Base-by-base conservation (phyloP, 2,113 vertebrate genomes). In the Ptilorrhoa leucosticta region DNA sequence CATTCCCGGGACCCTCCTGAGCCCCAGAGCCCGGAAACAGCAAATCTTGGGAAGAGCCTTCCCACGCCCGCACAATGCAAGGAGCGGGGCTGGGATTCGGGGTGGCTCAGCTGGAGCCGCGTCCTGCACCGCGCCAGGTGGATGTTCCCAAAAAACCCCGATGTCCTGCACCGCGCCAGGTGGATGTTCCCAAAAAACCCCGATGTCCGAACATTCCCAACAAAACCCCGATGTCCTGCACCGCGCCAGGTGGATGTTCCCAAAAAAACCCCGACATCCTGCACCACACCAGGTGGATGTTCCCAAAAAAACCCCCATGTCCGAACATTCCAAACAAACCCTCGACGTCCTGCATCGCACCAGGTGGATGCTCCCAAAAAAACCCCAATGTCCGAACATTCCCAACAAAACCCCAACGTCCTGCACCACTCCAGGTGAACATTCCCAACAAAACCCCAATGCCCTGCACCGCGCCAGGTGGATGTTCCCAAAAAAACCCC, bases 1-100 rank as follows among this genome's bases (percentile, higher is more conserved):
- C 83, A 73, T 73, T 87, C 69, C 77, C 2, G 33, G 80, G 83
- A 70, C 21, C 54, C 15, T 54, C 48, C 68, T 73, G 44, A 94
- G 77, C 57, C 68, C 81, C 68, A 81, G 1, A 0, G 5, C 16
- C 81, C 2, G 9, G 73, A 89, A 96, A 87, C 1, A 45, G 60
- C 17, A 64, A 68, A 75, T 58, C 53, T n/a, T 45, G 47, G 70
- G 64, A 61, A 87, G 17, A 76, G 48, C 33, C 80, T 94, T 83
- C 60, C 83, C 80, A 89, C 28, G 22, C 9, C 58, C 4, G 6
- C 8, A 31, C 40, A 19, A 0, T 0, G 37, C 33, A 0, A 31
- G 37, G 0, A 40, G 15, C 3, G 8, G 21, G 13, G n/a, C 0
- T 53, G 75, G 63, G 26, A 33, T 12, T 27, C 0, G 5, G 39